These are phyloP conservation scores for Fulica atra DNA, from an alignment of 2,113 vertebrate species.

Conservation along the genomic window DNA sequence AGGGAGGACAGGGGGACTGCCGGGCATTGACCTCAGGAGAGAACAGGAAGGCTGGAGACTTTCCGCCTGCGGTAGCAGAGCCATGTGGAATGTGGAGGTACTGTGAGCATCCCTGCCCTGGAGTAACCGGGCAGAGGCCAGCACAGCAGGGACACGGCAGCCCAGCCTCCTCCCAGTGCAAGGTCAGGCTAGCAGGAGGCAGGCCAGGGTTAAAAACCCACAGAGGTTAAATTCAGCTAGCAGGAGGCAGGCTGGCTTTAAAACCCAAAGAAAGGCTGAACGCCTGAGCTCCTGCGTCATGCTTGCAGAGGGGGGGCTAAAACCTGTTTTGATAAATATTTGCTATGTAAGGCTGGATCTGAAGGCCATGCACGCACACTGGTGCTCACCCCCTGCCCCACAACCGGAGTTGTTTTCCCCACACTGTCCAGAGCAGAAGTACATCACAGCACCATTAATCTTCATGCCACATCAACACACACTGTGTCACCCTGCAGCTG, in stretches of 20 bases:
- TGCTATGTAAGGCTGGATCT: neutral
- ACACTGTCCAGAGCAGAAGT: neutral
- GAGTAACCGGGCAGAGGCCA: constrained; percentile 15
- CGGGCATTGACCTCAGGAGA: neutral
- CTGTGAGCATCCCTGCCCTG: neutral
- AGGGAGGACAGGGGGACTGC: neutral
- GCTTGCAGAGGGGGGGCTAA: neutral
- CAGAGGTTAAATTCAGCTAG: neutral
- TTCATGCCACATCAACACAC: neutral
- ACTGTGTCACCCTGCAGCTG: constrained; percentile 31
- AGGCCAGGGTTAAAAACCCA: neutral
- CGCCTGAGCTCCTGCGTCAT: neutral
- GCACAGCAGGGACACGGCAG: neutral
- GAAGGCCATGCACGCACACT: rapidly evolving
- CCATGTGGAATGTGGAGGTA: neutral
- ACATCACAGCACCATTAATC: neutral
- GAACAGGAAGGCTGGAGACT: constrained; percentile 1
- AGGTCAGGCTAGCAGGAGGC: constrained; percentile 9
- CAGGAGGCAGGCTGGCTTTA: neutral
- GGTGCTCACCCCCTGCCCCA: neutral
- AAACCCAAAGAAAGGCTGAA: neutral
- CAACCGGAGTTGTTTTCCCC: neutral
- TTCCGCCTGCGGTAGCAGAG: constrained; percentile 8
- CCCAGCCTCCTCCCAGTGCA: neutral
- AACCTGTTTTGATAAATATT: neutral